Base-by-base conservation (phyloP, 2,888 invertebrate genomes). In the Ischnus inquisitorius region DNA sequence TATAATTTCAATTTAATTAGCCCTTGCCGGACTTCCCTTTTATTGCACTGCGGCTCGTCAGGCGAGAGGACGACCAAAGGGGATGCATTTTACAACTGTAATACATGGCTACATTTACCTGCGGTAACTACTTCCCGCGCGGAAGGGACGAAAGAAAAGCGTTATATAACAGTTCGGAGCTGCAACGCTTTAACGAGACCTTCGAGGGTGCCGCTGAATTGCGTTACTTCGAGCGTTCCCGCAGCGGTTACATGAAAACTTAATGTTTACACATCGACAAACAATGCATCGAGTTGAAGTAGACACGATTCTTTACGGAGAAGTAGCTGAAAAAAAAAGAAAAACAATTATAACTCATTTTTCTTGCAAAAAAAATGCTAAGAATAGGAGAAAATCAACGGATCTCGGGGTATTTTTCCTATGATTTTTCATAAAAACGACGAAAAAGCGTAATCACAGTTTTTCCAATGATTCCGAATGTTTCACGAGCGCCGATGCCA, bases 201-300 rank as follows among this genome's bases (percentile, higher is more conserved):
- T 90, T 88, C 89, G 85, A 85, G 88, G 87, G 88, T 88, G 86
- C 85, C 81, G 89, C 87, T 88, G 89, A 89, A 89, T 85, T 88
- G 75, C 84, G 84, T 87, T 83, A 83, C 64, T 6, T 34, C 6
- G 5, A 34, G 4, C 8, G 34, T 34, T 34, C 34, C 34, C 5
- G 34, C n/a, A n/a, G n/a, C n/a, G 8, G 34, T 34, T 34, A 34
- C 34, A 34, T 6, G 34, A 8, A 34, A 34, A 4, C 34, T 34
- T 34, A 34, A 8, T 34, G 34, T 34, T 34, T 34, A 34, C 34
- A 34, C 34, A 34, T 34, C 34, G 34, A 6, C 34, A 6, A 34
- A 4, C 4, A 34, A 34, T 34, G 6, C 8, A 34, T 34, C 34
- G 1, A 6, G 8, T 34, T 34, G n/a, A n/a, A n/a, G n/a, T n/a